Conservation (phyloP, 2,888 invertebrate species). For the Pegoplata infirma region DNA sequence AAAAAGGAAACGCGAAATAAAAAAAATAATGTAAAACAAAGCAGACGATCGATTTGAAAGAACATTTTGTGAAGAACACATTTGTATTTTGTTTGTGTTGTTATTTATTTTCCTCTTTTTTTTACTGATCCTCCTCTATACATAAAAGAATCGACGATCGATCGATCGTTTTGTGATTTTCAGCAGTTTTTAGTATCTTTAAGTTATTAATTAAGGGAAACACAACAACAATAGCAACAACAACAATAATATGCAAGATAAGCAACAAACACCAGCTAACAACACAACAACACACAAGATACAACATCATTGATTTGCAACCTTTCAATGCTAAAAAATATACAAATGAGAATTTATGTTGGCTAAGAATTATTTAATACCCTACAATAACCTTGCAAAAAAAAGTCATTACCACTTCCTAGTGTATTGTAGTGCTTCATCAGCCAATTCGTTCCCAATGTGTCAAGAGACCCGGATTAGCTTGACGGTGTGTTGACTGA, state of each 20-base stretch:
- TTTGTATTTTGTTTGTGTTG: constrained; percentile 39
- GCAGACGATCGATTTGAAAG: constrained; percentile 15
- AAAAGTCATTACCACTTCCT: too few species aligned
- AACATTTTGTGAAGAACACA: constrained; percentile 43
- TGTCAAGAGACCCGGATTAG: too few species aligned
- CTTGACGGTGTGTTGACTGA: too few species aligned
- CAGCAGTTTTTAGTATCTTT: constrained; percentile 56
- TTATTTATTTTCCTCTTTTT: too few species aligned
- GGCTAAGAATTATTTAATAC: neutral
- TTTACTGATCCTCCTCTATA: constrained; percentile 24
- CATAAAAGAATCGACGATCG: constrained; percentile 38
- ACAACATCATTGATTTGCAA: neutral
- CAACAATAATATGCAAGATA: too few species aligned
- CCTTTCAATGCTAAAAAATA: neutral
- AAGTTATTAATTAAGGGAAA: constrained; percentile 62
- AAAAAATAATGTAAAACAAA: neutral
- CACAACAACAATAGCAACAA: constrained; percentile 45
- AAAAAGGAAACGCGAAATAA: constrained; percentile 11
- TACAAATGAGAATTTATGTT: neutral
- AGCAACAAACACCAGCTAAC: constrained; percentile 34
- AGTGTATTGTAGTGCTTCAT: too few species aligned
- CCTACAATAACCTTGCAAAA: too few species aligned
- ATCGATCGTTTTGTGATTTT: constrained; percentile 60
- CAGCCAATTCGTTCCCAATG: too few species aligned
- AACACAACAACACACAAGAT: constrained; percentile 19